These are phyloP conservation scores for Diadegma fenestrale DNA, from an alignment of 2,888 invertebrate genomes.

Conservation along the genomic window DNA sequence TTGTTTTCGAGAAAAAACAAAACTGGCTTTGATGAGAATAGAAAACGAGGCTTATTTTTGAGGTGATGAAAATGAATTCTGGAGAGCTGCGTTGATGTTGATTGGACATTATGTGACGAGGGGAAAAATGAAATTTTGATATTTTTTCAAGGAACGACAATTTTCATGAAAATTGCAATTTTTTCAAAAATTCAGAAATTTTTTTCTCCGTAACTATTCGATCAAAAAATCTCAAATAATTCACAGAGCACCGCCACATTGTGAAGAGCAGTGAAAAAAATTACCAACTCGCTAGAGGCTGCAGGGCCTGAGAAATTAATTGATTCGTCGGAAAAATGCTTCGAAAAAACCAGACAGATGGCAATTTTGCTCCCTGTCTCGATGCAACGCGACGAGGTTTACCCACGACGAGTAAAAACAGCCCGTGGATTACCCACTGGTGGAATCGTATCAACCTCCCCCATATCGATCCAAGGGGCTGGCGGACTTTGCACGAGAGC, in stretches of 20 bases:
- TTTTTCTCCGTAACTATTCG: background rate
- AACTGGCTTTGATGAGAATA: background rate
- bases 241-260: background rate
- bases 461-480: background rate
- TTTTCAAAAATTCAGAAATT: background rate
- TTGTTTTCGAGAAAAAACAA: background rate
- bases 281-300: background rate
- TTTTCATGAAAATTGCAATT: background rate
- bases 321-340: background rate
- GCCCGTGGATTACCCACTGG: constrained; percentile 39
- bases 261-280: background rate
- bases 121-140: background rate
- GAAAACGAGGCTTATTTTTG: background rate
- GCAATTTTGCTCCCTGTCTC: constrained; percentile 51
- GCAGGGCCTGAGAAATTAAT: background rate
- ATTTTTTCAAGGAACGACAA: background rate
- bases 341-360: constrained; percentile 39
- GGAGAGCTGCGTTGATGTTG: background rate
- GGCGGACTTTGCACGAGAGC: background rate
- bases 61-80: background rate
- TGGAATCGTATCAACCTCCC: background rate
- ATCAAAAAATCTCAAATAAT: background rate
- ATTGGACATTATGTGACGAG: background rate
- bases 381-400: constrained; percentile 5
- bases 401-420: constrained; percentile 65